Percentiles rank a stretch among this genome's conserved stretches.
These are phyloP conservation scores for Noctua fimbriata DNA, from an alignment of 2,888 invertebrate genomes.

Conservation along the genomic window DNA sequence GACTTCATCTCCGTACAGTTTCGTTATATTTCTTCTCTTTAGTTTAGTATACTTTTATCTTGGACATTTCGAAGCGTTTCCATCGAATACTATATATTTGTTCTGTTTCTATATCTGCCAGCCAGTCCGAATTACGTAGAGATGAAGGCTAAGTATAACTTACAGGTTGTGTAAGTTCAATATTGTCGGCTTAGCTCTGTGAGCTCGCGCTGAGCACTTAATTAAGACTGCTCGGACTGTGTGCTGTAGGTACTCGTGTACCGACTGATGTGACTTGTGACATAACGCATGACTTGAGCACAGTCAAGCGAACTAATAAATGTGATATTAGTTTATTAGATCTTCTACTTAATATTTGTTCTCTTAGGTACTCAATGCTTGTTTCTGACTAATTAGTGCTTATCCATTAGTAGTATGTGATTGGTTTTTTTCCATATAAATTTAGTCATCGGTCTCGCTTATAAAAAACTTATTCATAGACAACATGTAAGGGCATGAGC, in stretches of 20 bases:
- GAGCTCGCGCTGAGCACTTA: background rate
- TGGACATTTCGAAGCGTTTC: background rate
- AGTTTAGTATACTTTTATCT: constrained; percentile 3
- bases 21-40: constrained; percentile 32
- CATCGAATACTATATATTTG: background rate
- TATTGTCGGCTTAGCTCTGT: constrained; percentile 8
- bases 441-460: background rate
- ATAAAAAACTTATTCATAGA: background rate
- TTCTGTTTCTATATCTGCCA: background rate
- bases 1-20: constrained; percentile 29
- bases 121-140: background rate
- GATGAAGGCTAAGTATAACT: constrained; percentile 2
- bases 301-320: background rate
- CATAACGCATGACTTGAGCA: background rate
- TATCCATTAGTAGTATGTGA: background rate
- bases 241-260: background rate
- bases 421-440: background rate
- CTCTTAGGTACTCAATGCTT: background rate
- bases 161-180: background rate
- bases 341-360: background rate
- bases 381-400: background rate
- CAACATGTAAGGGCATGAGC: too few species aligned
- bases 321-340: constrained; percentile 7
- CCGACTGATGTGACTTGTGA: background rate
- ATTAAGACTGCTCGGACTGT: constrained; percentile 2